Evolutionary conservation across 2,113 vertebrate genomes (phyloP).

Genomic region (Sciurus niger): DNA sequence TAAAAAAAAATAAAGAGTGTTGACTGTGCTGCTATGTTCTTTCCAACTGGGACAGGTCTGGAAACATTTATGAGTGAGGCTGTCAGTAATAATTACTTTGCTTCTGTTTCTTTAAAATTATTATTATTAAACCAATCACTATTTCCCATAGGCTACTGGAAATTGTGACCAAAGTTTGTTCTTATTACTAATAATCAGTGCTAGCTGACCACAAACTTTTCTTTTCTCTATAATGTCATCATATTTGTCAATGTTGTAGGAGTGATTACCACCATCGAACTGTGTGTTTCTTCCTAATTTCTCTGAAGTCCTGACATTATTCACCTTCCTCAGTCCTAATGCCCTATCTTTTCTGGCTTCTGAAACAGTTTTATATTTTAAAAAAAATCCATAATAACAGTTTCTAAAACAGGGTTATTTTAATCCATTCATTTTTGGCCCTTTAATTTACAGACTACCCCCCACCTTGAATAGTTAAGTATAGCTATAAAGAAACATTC

Average conservation of each 20-base stretch:
- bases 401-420: slow-evolving; percentile 44
- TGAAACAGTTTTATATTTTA: neutral
- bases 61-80: neutral
- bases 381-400: neutral
- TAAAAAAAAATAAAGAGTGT: neutral
- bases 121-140: neutral
- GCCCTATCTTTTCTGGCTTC: neutral
- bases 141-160: neutral
- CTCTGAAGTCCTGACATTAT: neutral
- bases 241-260: neutral
- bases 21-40: neutral
- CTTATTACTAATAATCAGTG: neutral
- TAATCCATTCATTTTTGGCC: slow-evolving; percentile 1
- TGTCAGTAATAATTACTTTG: neutral
- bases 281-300: neutral
- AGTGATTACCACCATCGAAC: fast-evolving
- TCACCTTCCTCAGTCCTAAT: neutral
- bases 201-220: neutral
- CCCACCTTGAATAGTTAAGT: slow-evolving; percentile 52
- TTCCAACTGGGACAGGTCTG: neutral
- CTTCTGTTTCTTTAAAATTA: slow-evolving; percentile 31
- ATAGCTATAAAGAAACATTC: slow-evolving; percentile 17
- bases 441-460: slow-evolving; percentile 69
- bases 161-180: neutral
- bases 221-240: neutral